phyloP scores from a whole-genome alignment of 64 coral and sea anemone genomes.

The Montipora capricornis region DNA sequence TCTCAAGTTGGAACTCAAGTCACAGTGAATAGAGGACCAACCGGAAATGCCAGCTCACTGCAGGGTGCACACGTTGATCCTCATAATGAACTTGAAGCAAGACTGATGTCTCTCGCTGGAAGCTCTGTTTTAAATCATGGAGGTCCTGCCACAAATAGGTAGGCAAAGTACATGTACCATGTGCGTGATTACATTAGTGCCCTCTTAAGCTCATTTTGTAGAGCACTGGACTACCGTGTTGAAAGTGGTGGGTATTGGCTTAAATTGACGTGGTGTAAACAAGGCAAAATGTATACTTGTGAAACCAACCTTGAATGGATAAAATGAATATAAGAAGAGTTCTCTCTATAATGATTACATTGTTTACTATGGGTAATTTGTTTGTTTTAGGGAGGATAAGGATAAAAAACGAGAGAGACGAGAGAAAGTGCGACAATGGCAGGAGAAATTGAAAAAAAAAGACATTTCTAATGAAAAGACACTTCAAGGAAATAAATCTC shows the following conservation, averaged over 20 bases:
- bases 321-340: too few relatives aligned
- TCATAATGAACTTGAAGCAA: conserved; percentile 73
- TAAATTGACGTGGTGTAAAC: too few relatives aligned
- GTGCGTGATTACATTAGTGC: too few relatives aligned
- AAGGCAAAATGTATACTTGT: too few relatives aligned
- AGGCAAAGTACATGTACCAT: too few relatives aligned
- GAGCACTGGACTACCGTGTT: too few relatives aligned
- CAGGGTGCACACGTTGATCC: conserved; percentile 52
- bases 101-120: conserved; percentile 44
- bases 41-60: background rate
- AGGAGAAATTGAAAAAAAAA: conserved; percentile 54
- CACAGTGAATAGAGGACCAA: background rate
- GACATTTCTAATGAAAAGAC: background rate
- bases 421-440: conserved; percentile 79
- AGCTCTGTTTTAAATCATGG: conserved; percentile 15
- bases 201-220: too few relatives aligned
- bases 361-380: background rate
- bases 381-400: conserved; percentile 8
- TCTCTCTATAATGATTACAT: background rate
- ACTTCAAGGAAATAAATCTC: conserved; percentile 45
- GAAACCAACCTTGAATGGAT: too few relatives aligned
- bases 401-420: conserved; percentile 79
- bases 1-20: conserved; percentile 29
- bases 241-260: too few relatives aligned
- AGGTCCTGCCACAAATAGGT: background rate